Conservation (phyloP, 2,797 vertebrate genomes). For the Lacerta agilis region DNA sequence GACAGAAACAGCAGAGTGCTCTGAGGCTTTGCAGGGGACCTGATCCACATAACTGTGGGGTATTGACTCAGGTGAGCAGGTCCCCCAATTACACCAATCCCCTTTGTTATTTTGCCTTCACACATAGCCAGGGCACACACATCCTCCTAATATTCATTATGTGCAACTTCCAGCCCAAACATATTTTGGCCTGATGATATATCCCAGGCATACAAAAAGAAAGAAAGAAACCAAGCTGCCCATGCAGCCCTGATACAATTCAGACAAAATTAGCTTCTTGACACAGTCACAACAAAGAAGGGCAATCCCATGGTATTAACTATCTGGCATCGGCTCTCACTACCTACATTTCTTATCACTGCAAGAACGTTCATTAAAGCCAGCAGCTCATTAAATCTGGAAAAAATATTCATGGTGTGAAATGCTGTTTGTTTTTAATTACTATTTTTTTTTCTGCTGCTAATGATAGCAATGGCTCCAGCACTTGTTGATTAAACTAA, state of each 20-base stretch:
- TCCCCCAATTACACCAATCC: too few relatives aligned
- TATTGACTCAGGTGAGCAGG: too few relatives aligned
- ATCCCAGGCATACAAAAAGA: background rate
- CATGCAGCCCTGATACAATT: background rate
- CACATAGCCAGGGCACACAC: too few relatives aligned
- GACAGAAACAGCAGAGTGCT: too few relatives aligned
- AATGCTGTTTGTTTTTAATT: constrained; percentile 46
- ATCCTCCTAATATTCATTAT: background rate
- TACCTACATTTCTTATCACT: constrained; percentile 21
- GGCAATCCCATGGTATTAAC: background rate
- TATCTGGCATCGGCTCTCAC: background rate
- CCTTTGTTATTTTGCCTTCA: too few relatives aligned
- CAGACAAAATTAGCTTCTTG: too few relatives aligned
- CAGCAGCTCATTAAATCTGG: constrained; percentile 11
- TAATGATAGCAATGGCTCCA: constrained; percentile 41
- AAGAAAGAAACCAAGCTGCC: too few relatives aligned
- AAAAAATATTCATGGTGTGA: constrained; percentile 33
- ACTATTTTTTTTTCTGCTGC: constrained; percentile 10
- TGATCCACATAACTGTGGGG: too few relatives aligned
- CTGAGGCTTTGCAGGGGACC: too few relatives aligned
- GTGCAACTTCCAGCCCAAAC: background rate
- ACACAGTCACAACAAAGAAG: background rate
- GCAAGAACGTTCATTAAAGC: constrained; percentile 32
- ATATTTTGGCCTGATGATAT: background rate
- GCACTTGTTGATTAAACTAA: constrained; percentile 11